Percentiles rank a stretch among this genome's conserved stretches.
phyloP scores from a whole-genome alignment of 2,888 invertebrate genomes.

The Acanthococcus lagerstroemiae region DNA sequence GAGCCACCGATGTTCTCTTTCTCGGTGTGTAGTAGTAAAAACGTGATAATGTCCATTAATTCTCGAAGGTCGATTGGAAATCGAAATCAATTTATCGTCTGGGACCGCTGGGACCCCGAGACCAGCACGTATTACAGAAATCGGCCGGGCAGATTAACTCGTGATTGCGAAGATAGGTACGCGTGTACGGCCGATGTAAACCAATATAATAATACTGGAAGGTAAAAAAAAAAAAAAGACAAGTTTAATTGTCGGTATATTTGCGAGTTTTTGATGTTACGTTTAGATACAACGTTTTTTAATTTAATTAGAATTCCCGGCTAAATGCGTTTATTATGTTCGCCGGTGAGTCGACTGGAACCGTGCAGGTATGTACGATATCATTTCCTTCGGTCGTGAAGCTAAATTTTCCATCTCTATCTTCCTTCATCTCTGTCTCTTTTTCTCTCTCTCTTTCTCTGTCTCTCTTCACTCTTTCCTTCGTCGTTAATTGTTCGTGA shows the following conservation, averaged over 20 bases:
- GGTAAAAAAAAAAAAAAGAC: not conserved
- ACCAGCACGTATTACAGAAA: too few relatives aligned
- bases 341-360: not conserved
- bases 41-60: not conserved
- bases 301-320: conserved; percentile 4
- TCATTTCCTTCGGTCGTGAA: not conserved
- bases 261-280: not conserved
- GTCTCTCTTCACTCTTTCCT: too few relatives aligned
- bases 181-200: not conserved
- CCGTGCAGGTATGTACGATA: not conserved
- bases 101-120: too few relatives aligned
- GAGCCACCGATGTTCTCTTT: too few relatives aligned
- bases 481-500: too few relatives aligned
- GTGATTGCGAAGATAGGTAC: not conserved
- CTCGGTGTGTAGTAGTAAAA: too few relatives aligned
- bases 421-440: not conserved
- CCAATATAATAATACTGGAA: not conserved
- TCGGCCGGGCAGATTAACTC: not conserved
- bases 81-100: not conserved
- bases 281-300: not conserved
- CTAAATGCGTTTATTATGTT: conserved; percentile 10
- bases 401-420: not conserved
- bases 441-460: not conserved
- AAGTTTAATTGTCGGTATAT: not conserved
- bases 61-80: not conserved